Conservation (phyloP, 2,113 vertebrate genomes). For the Ailurus styani region DNA sequence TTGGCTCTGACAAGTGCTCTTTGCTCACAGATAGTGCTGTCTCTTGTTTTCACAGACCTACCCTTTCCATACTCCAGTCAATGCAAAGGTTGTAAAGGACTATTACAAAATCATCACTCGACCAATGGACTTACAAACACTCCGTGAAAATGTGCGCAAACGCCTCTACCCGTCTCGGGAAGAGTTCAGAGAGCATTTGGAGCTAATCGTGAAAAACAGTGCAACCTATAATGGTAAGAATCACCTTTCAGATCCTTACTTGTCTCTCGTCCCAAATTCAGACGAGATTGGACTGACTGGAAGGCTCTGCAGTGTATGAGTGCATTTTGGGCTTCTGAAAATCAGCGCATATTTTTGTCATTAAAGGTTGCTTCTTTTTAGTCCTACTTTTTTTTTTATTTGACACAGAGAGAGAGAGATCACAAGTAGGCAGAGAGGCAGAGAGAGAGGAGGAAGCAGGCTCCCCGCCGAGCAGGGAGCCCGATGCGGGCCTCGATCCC, state of each 20-base stretch:
- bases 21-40: background rate
- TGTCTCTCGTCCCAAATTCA: slow-evolving; percentile 3
- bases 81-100: slow-evolving; percentile 96
- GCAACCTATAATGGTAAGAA: slow-evolving; percentile 93
- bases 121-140: slow-evolving; percentile 97
- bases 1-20: slow-evolving; percentile 8
- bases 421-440: too few relatives aligned
- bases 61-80: slow-evolving; percentile 97
- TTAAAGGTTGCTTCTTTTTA: background rate
- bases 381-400: background rate
- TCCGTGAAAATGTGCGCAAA: slow-evolving; percentile 96
- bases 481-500: too few relatives aligned
- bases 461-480: too few relatives aligned
- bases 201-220: slow-evolving; percentile 96
- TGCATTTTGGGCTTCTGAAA: slow-evolving; percentile 8
- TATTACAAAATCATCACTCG: slow-evolving; percentile 98
- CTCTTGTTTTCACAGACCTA: slow-evolving; percentile 87
- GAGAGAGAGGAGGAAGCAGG: too few relatives aligned
- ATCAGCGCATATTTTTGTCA: background rate
- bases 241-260: background rate
- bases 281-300: background rate
- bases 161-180: slow-evolving; percentile 95
- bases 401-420: too few relatives aligned
- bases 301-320: background rate
- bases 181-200: slow-evolving; percentile 95